phyloP scores from a whole-genome alignment of 1,140 invertebrate genomes.

The Sycobia sp. region DNA sequence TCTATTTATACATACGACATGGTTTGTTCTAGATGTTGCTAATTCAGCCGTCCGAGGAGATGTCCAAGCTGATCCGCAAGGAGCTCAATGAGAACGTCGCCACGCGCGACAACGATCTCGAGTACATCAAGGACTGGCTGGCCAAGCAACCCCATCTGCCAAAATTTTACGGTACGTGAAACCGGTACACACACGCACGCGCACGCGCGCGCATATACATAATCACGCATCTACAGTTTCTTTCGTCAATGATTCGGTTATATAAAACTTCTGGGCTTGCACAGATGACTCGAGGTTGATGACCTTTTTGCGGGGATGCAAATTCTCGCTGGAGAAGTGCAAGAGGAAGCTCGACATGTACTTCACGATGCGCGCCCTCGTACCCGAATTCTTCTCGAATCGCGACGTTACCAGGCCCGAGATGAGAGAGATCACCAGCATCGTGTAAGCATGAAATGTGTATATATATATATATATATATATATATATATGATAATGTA shows the following conservation, averaged over 20 bases:
- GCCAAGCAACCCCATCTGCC: slow-evolving; percentile 75
- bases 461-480: too few species aligned
- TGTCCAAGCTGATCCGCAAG: slow-evolving; percentile 73
- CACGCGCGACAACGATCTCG: slow-evolving; percentile 70
- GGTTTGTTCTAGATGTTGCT: slow-evolving; percentile 67
- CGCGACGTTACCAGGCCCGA: slow-evolving; percentile 74
- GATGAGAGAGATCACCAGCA: slow-evolving; percentile 70
- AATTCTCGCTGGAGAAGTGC: slow-evolving; percentile 80
- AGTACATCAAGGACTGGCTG: slow-evolving; percentile 73
- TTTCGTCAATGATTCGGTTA: too few species aligned
- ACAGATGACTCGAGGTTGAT: slow-evolving; percentile 76
- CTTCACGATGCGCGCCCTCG: slow-evolving; percentile 81
- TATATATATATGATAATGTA: too few species aligned
- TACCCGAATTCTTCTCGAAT: slow-evolving; percentile 82
- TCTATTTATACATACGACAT: too few species aligned
- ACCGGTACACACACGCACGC: too few species aligned
- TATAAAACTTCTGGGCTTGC: too few species aligned
- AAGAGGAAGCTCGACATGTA: slow-evolving; percentile 84
- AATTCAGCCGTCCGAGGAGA: slow-evolving; percentile 74
- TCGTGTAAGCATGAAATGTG: slow-evolving; percentile 67
- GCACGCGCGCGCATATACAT: too few species aligned
- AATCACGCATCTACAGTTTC: too few species aligned
- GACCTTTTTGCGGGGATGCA: slow-evolving; percentile 81
- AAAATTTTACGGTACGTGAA: slow-evolving; percentile 73
- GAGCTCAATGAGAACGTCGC: slow-evolving; percentile 76